These are phyloP conservation scores for Platichthys flesus DNA, from an alignment of 2,113 vertebrate species.

Conservation along the genomic window DNA sequence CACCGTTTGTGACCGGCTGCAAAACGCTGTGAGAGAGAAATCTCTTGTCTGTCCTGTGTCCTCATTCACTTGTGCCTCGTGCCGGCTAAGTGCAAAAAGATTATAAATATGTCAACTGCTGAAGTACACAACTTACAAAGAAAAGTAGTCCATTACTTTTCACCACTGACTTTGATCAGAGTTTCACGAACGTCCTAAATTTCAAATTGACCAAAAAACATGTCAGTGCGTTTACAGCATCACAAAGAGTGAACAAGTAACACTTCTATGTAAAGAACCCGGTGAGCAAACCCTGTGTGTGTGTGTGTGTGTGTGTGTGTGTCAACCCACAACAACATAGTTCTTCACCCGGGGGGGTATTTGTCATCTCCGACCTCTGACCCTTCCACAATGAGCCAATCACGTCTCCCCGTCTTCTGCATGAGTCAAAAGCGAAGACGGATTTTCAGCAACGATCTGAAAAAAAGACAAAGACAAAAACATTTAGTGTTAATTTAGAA, in stretches of 20 bases:
- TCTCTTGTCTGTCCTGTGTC: too few species aligned
- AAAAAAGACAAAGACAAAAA: not conserved
- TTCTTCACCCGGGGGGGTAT: constrained; percentile 39
- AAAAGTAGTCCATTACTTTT: too few species aligned
- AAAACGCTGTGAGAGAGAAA: too few species aligned
- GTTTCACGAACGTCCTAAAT: too few species aligned
- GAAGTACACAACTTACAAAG: too few species aligned
- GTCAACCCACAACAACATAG: constrained; percentile 36
- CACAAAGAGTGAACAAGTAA: not conserved
- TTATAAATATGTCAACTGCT: too few species aligned
- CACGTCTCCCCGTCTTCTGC: constrained; percentile 3
- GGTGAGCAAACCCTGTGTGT: not conserved
- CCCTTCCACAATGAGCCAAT: constrained; percentile 32
- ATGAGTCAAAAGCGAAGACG: constrained; percentile 4
- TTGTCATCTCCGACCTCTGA: constrained; percentile 67
- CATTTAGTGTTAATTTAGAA: not conserved
- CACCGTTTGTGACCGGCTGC: too few species aligned
- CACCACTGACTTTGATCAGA: too few species aligned
- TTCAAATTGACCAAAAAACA: too few species aligned
- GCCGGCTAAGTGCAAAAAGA: too few species aligned
- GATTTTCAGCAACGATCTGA: not conserved
- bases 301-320: constrained; percentile 3
- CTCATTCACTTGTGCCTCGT: too few species aligned
- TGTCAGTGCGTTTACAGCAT: not conserved
- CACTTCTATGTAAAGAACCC: constrained; percentile 1